A percentile compares a stretch with the other conserved stretches of the same genome.
phyloP scores from a whole-genome alignment of 2,888 invertebrate genomes.

The Parnassius glacialis region DNA sequence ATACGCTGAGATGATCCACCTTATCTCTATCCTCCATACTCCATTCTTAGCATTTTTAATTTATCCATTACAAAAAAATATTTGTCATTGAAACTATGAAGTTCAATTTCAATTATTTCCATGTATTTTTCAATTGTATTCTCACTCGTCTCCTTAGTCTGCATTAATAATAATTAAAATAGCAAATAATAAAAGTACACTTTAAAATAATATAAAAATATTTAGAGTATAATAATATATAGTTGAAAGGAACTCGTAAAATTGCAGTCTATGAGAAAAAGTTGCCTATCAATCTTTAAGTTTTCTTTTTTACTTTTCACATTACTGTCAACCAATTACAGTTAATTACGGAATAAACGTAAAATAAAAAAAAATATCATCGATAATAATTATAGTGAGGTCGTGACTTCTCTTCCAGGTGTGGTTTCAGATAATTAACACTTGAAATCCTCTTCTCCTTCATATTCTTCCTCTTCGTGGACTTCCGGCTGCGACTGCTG shows the following conservation, averaged over 20 bases:
- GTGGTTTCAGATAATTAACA: slow-evolving; percentile 32
- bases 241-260: neutral
- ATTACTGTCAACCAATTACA: slow-evolving; percentile 7
- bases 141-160: no score
- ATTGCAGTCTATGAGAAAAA: neutral
- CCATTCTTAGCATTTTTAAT: no score
- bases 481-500: slow-evolving; percentile 69
- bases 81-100: no score
- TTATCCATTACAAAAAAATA: no score
- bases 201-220: no score
- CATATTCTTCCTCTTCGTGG: slow-evolving; percentile 82
- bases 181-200: no score
- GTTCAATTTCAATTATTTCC: no score
- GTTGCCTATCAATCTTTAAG: neutral
- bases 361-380: neutral
- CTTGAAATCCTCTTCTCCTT: slow-evolving; percentile 84
- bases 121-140: no score
- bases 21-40: no score
- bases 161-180: no score
- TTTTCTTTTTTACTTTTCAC: neutral
- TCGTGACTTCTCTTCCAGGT: neutral
- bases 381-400: neutral
- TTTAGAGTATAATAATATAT: no score
- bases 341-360: neutral
- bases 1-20: no score